Conservation (phyloP, 1,140 invertebrate genomes). For the Limonius californicus region DNA sequence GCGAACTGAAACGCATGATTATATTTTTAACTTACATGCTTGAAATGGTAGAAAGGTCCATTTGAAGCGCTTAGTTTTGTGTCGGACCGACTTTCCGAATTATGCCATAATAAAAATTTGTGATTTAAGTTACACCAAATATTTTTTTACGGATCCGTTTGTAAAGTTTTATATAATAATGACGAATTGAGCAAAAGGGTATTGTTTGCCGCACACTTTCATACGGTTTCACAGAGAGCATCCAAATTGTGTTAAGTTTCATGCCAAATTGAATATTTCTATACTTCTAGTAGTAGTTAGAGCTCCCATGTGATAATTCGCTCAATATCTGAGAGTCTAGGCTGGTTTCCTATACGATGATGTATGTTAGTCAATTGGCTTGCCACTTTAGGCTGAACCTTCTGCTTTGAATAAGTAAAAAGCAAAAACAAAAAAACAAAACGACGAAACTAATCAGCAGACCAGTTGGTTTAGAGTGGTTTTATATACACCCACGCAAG, state of each 20-base stretch:
- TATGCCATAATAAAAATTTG: slow-evolving; percentile 7
- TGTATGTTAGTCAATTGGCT: slow-evolving; percentile 20
- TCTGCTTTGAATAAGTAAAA: slow-evolving; percentile 8
- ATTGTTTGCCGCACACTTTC: too few relatives aligned
- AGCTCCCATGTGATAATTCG: slow-evolving; percentile 43
- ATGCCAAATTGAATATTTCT: neutral
- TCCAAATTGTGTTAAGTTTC: neutral
- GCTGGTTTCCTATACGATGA: slow-evolving; percentile 28
- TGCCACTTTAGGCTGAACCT: slow-evolving; percentile 21
- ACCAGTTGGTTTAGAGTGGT: slow-evolving; percentile 9
- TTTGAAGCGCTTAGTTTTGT: too few relatives aligned
- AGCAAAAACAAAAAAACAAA: neutral
- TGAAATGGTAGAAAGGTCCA: too few relatives aligned
- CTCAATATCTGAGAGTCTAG: slow-evolving; percentile 32
- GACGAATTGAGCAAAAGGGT: too few relatives aligned
- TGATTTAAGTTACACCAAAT: slow-evolving; percentile 10
- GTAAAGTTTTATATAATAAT: too few relatives aligned
- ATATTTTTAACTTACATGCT: too few relatives aligned
- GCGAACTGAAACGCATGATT: too few relatives aligned
- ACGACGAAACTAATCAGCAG: slow-evolving; percentile 3
- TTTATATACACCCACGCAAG: neutral
- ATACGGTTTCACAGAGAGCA: too few relatives aligned
- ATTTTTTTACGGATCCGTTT: neutral
- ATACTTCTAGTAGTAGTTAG: slow-evolving; percentile 23
- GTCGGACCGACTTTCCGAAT: neutral